phyloP scores from a whole-genome alignment of 2,113 vertebrate genomes.

The Aldabrachelys gigantea region DNA sequence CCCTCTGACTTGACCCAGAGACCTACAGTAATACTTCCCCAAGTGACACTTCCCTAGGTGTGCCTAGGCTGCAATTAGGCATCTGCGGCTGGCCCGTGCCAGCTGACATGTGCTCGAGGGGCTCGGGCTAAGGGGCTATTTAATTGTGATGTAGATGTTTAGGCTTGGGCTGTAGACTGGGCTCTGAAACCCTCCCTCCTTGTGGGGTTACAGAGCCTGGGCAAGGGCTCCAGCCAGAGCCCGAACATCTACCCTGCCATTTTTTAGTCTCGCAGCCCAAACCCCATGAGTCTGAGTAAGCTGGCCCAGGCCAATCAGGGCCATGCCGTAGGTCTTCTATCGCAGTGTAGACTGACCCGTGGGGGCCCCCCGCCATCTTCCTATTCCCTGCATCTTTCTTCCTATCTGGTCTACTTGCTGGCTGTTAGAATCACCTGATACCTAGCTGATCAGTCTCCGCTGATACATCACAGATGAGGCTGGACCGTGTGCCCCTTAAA shows the following conservation, averaged over 20 bases:
- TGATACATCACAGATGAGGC: background rate
- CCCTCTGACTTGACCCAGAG: background rate
- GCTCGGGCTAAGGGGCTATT: background rate
- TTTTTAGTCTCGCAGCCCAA: background rate
- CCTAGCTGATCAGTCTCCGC: accelerated
- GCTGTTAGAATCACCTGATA: background rate
- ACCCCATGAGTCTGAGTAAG: background rate
- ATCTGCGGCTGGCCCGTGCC: too few species aligned
- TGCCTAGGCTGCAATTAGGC: background rate
- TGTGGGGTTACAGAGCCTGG: background rate
- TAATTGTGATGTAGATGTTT: background rate
- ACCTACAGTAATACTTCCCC: background rate
- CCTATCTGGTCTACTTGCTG: accelerated
- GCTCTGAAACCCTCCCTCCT: background rate
- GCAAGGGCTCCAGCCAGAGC: too few species aligned
- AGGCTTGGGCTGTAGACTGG: too few species aligned
- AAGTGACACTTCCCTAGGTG: background rate
- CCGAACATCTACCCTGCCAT: background rate
- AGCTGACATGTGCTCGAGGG: background rate
- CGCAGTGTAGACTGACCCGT: background rate
- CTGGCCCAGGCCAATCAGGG: too few species aligned
- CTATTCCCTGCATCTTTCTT: background rate
- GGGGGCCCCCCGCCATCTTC: background rate
- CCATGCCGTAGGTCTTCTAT: background rate
- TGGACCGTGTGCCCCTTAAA: background rate